Conservation (phyloP, 2,797 vertebrate species). For the Nannoperca obscura region DNA sequence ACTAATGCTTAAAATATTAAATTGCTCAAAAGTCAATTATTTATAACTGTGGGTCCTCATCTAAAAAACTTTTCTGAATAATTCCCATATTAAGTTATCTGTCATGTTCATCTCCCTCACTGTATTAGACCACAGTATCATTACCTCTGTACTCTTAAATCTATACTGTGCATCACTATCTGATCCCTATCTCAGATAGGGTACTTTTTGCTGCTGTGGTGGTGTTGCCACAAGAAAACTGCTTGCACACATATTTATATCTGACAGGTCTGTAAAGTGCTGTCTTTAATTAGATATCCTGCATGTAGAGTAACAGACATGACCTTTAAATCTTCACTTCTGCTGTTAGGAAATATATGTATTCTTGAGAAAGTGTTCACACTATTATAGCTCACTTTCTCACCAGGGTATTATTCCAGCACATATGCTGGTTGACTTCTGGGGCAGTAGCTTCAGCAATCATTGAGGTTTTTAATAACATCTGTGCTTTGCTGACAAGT, state of each 20-base stretch:
- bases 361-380: not conserved
- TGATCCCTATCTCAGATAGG: not conserved
- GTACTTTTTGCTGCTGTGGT: not conserved
- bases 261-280: not conserved
- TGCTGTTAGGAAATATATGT: not conserved
- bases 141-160: no score
- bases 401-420: no score
- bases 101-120: not conserved
- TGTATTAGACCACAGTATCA: not conserved
- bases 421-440: no score
- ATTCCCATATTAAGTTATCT: not conserved
- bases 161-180: no score
- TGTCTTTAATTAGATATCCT: not conserved
- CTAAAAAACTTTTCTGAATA: not conserved
- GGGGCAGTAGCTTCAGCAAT: no score
- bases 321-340: not conserved
- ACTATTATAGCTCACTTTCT: not conserved
- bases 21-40: no score
- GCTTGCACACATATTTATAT: not conserved
- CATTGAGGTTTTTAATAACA: no score
- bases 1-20: no score
- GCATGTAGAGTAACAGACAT: not conserved
- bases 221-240: not conserved
- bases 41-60: not conserved
- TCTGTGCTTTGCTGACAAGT: no score